These are phyloP conservation scores for Tetramorium bicarinatum DNA, from an alignment of 2,888 invertebrate genomes.

Conservation along the genomic window DNA sequence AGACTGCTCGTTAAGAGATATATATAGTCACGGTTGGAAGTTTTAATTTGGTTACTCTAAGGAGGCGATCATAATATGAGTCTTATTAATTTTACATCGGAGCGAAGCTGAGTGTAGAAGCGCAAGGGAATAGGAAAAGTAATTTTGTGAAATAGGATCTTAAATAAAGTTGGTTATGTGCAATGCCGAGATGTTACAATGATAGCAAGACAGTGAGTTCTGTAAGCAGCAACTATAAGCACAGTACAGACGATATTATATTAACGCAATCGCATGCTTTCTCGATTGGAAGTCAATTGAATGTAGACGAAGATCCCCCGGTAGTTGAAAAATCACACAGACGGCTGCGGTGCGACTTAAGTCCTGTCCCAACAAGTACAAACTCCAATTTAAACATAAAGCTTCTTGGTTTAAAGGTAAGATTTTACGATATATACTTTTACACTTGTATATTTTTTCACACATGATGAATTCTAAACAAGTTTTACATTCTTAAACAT, in stretches of 20 bases:
- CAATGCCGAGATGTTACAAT: slow-evolving; percentile 86
- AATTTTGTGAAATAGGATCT: slow-evolving; percentile 69
- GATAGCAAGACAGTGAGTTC: slow-evolving; percentile 85
- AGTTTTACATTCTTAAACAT: neutral
- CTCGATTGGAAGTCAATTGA: slow-evolving; percentile 81
- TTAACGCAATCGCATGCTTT: slow-evolving; percentile 79
- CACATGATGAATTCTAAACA: neutral
- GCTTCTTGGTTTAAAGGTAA: slow-evolving; percentile 84
- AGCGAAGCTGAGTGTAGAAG: slow-evolving; percentile 51
- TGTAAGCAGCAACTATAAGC: slow-evolving; percentile 82
- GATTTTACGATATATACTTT: slow-evolving; percentile 32
- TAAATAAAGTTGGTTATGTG: slow-evolving; percentile 80
- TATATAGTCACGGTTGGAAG: slow-evolving; percentile 53
- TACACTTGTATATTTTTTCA: neutral
- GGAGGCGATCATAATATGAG: slow-evolving; percentile 49
- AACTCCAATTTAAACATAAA: slow-evolving; percentile 83
- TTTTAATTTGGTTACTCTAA: slow-evolving; percentile 48
- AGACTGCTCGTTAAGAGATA: slow-evolving; percentile 51
- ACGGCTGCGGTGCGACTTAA: slow-evolving; percentile 84
- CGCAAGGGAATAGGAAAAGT: slow-evolving; percentile 46
- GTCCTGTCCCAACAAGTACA: slow-evolving; percentile 84
- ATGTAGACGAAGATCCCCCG: slow-evolving; percentile 80
- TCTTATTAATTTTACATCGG: slow-evolving; percentile 56
- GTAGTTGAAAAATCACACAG: slow-evolving; percentile 84
- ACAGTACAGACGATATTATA: slow-evolving; percentile 81